Base-by-base conservation (phyloP, 2,113 vertebrate species). In the Reinhardtius hippoglossoides region DNA sequence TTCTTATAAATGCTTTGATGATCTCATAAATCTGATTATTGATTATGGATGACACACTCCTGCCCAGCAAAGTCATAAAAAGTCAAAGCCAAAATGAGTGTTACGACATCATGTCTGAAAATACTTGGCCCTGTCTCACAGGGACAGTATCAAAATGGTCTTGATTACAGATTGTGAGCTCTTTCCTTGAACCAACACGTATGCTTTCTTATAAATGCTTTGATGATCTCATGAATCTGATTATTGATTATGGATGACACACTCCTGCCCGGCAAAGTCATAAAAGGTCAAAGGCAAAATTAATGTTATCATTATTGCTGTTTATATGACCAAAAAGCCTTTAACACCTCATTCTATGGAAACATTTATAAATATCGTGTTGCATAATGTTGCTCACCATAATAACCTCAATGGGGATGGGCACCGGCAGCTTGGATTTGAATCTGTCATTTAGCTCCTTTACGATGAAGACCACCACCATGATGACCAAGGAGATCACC, bases 391-490 rank as follows among this genome's bases (percentile, higher is more conserved):
- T 57, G n/a, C 52, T 98, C 94, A 99, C 97, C 97, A 98, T 90
- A 35, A 99, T 91, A 61, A 99, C 93, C 83, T 99, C 98, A 3
- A 99, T 97, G 0, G 98, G 98, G 60, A 99, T 97, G 5, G 98
- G 97, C 55, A 96, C 85, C 0, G 97, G 97, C 26, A 99, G 94
- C 86, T 97, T 98, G 74, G 93, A 91, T 93, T 95, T 98, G 90
- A 85, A 99, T 79, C 93, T 94, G 23, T 98, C 95, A 0, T 99
- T 99, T 20, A 99, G 56, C 90, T 98, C 97, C 87, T 99, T 99
- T 23, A 98, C 94, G 1, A 91, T 74, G 1, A 95, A 96, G 75
- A 99, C 97, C 1, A 95, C 64, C 57, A 95, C 52, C 80, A 99
- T 93, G 81, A 98, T 94, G 63, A 97, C 20, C 44, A 97, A 35